Evolutionary conservation across 1,140 invertebrate species (phyloP).

Genomic region (Archegozetes longisetosus): DNA sequence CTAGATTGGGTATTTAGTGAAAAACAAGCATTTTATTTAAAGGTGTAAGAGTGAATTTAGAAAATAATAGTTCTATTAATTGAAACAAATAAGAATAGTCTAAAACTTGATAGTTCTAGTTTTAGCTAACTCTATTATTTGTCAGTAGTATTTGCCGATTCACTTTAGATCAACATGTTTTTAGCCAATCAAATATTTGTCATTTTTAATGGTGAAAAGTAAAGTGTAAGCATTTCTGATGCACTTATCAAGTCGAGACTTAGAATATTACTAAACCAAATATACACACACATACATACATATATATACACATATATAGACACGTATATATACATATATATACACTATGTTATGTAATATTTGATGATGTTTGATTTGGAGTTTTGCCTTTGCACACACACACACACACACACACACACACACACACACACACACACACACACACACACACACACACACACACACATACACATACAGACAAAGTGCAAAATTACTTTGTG

Average conservation of each 20-base stretch:
- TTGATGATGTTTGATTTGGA: not conserved
- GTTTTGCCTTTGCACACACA: not conserved
- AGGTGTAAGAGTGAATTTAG: not conserved
- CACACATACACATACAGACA: not conserved
- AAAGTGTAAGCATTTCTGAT: not conserved
- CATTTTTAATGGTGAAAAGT: not conserved
- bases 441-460: not conserved
- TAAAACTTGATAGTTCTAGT: not conserved
- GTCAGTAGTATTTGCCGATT: not conserved
- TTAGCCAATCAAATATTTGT: not conserved
- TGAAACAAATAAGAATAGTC: not conserved
- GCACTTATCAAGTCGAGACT: not conserved
- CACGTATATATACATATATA: not conserved
- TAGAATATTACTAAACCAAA: not conserved
- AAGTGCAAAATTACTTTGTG: too few relatives aligned
- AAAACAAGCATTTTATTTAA: too few relatives aligned
- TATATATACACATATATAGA: not conserved
- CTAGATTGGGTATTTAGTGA: too few relatives aligned
- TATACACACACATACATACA: not conserved
- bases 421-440: not conserved
- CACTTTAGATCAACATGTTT: not conserved
- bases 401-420: not conserved
- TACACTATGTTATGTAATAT: not conserved
- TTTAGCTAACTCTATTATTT: not conserved
- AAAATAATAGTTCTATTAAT: not conserved